Base-by-base conservation (phyloP, 2,888 invertebrate genomes). In the Cepaea hortensis region DNA sequence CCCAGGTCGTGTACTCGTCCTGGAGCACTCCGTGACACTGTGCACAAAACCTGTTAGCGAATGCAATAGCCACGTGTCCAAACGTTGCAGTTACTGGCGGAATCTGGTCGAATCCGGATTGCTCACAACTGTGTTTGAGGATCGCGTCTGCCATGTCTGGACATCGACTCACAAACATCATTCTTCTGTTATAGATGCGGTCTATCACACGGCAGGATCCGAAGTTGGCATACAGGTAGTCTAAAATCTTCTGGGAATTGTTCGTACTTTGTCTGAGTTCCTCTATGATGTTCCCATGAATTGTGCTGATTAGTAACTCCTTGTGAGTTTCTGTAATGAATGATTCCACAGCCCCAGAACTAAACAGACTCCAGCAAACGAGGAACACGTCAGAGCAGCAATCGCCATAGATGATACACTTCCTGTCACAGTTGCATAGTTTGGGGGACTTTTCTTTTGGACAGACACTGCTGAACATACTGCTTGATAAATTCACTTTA, bases 321-420 rank as follows among this genome's bases (percentile, higher is more conserved):
- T 11, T 11, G 0, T 7, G 50, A 55, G 82, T 55, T 5, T 20
- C 6, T 6, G 15, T 18, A 13, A 82, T 72, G 11, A 65, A 73
- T 5, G 35, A 5, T n/a, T 18, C 15, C 6, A 76, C 15, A 15
- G n/a, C 23, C 9, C 55, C 6, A 9, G 68, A 4, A 5, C 3
- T 20, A 3, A 3, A 20, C 13, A 80, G 13, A 46, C 20, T 18
- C 70, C 79, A 80, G 70, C 85, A 85, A 2, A 9, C 6, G n/a
- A 50, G 20, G 55, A 85, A 80, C 20, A 80, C 72, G 61, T 85
- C 80, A 15, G 80, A 23, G 55, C 85, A 85, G 48, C 85, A 85
- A 61, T 85, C 85, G 4, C 85, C 85, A 46, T 61, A 80, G 1
- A 79, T 11, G 50, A 80, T 23, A 62, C 85, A 85, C 13, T n/a